A percentile compares a stretch with the other conserved stretches of the same genome.
These are phyloP conservation scores for Temnopleurus reevesii DNA, from an alignment of 53 echinoderm and acorn worm species.

Conservation along the genomic window DNA sequence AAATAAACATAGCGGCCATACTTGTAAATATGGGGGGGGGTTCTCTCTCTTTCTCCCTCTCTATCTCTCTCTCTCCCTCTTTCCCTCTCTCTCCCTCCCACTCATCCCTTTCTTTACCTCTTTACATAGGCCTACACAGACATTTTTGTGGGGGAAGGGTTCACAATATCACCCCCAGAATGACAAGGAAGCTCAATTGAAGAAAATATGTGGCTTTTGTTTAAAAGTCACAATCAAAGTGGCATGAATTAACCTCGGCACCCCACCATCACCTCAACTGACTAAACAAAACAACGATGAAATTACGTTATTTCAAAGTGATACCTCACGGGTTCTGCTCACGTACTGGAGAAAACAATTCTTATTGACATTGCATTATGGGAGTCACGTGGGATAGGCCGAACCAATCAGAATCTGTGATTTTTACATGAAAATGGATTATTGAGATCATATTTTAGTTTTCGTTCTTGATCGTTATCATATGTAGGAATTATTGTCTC, in stretches of 20 bases:
- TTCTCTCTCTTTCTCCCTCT: background rate
- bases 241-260: too few relatives aligned
- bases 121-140: too few relatives aligned
- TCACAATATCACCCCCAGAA: too few relatives aligned
- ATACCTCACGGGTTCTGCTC: background rate
- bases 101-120: background rate
- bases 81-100: background rate
- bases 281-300: too few relatives aligned
- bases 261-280: too few relatives aligned
- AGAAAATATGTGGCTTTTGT: too few relatives aligned
- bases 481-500: background rate
- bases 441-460: constrained; percentile 5
- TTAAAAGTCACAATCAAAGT: too few relatives aligned
- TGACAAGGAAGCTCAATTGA: too few relatives aligned
- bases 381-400: constrained; percentile 28
- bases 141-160: too few relatives aligned
- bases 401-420: constrained; percentile 41
- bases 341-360: background rate
- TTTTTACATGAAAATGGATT: constrained; percentile 31
- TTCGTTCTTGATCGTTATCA: constrained; percentile 21
- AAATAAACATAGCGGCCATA: too few relatives aligned
- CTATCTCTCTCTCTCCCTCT: background rate
- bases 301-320: constrained; percentile 4
- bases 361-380: constrained; percentile 28
- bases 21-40: too few relatives aligned